Evolutionary conservation across 2,888 invertebrate species (phyloP), one percentile per base, ranked within the genome.

Genomic region (Noctua janthe): DNA sequence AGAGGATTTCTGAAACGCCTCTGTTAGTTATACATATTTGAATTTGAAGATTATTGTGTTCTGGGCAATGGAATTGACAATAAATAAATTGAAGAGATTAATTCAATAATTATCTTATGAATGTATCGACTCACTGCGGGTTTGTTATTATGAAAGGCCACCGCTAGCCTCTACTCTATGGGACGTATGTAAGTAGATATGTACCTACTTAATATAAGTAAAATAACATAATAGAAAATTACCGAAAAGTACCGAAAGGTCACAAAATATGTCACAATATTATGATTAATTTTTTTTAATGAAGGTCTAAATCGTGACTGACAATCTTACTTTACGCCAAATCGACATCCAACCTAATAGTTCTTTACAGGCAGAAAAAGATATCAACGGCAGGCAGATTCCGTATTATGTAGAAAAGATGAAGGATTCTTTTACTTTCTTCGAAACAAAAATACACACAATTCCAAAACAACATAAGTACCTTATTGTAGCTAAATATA

Each of bases 1-100:
- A 73, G 85, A 84, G 86, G 89, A 90, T 87, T 88, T 83, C 47
- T 59, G 77, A 80, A 82, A 83, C 71, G 87, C 64, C 71, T 71
- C 62, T 71, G 74, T 80, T 82, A 87, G 86, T 82, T 82, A 73
- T 85, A 82, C 70, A 66, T 66, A 84, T 88, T 79, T 77, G 67
- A 87, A 81, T 88, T 66, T 76, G 66, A 75, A 78, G 75, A 80
- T 76, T 80, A 76, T 80, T 81, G 70, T 85, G 67, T 62, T 75
- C 62, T 86, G 43, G 23, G 35, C 49, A 76, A 64, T 73, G 69
- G 54, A 47, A 47, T 51, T 59, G 71, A 47, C 35, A 74, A n/a
- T 71, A 59, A 66, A 62, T 74, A 81, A 59, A 71, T 74, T 67
- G 4, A 59, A 47, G 35, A 20, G n/a, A 20, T 39, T 39, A 11